Base-by-base conservation (phyloP, 2,797 vertebrate genomes). In the Ctenopoma kingsleyae region DNA sequence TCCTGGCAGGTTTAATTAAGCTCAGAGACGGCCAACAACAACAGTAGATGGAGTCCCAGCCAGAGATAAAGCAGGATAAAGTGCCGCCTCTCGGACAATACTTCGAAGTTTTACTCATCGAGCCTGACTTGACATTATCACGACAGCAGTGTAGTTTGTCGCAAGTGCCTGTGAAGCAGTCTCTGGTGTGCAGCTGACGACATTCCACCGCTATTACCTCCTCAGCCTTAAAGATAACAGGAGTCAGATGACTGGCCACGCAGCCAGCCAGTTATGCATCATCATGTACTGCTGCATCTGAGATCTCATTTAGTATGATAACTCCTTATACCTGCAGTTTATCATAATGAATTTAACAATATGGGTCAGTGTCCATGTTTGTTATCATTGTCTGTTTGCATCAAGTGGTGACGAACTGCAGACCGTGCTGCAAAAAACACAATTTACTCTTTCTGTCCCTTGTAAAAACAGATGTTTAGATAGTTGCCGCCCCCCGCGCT, bases 1-100 rank as follows among this genome's bases (percentile, higher is more conserved):
- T 86, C 85, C 81, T 84, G 87, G 86, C 69, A 86, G 61, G 27
- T 84, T 83, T 87, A 89, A 90, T 89, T 81, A 90, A 81, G 68
- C 38, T n/a, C 58, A 5, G 62, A 65, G 72, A 56, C 5, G 35
- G 74, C 83, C 80, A 85, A 74, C 69, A 67, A 70, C 76, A 80
- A 72, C 83, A 65, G 25, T 35, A 65, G 55, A 66, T 68, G 35
- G 38, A 78, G 43, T 63, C 70, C 52, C 62, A 56, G 70, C 22
- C 40, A 46, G 35, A 55, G 75, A 84, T 82, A 70, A 67, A 61
- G 70, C 53, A 22, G 66, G 69, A 75, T 62, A 38, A 60, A 66
- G 51, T 53, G 62, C 59, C 25, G 60, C 32, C 13, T 64, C 57
- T 38, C 43, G 58, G 71, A 74, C 67, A 16, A n/a, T 5, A 57